Evolutionary conservation across 2,888 invertebrate genomes (phyloP).

Genomic region (Plemyria rubiginata): DNA sequence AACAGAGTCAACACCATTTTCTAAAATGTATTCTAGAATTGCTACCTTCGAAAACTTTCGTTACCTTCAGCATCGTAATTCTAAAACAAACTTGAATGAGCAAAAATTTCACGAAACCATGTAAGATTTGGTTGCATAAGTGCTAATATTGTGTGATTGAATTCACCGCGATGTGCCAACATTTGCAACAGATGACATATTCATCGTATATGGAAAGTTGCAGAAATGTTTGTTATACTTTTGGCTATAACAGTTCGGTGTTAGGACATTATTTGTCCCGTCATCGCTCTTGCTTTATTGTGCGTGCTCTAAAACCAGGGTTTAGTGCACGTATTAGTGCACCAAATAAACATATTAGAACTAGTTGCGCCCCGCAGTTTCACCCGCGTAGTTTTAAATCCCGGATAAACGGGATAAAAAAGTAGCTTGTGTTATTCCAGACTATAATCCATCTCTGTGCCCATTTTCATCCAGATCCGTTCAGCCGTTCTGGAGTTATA

Average conservation of each 20-base stretch:
- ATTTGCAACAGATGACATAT: constrained; percentile 6
- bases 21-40: background rate
- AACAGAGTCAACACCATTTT: no score
- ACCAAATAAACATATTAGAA: no score
- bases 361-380: no score
- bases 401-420: no score
- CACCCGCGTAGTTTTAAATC: no score
- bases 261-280: background rate
- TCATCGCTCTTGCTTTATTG: background rate
- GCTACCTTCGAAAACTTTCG: background rate
- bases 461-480: no score
- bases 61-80: constrained; percentile 5
- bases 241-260: background rate
- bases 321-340: no score
- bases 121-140: constrained; percentile 14
- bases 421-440: no score
- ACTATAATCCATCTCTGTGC: no score
- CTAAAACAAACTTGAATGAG: constrained; percentile 4
- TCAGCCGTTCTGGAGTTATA: no score
- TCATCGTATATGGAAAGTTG: constrained; percentile 14
- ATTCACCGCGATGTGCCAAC: constrained; percentile 5
- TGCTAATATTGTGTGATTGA: constrained; percentile 19
- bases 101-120: constrained; percentile 16
- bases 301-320: no score
- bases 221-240: constrained; percentile 6